phyloP scores from a whole-genome alignment of 2,113 vertebrate genomes.

The Hyperoodon ampullatus region DNA sequence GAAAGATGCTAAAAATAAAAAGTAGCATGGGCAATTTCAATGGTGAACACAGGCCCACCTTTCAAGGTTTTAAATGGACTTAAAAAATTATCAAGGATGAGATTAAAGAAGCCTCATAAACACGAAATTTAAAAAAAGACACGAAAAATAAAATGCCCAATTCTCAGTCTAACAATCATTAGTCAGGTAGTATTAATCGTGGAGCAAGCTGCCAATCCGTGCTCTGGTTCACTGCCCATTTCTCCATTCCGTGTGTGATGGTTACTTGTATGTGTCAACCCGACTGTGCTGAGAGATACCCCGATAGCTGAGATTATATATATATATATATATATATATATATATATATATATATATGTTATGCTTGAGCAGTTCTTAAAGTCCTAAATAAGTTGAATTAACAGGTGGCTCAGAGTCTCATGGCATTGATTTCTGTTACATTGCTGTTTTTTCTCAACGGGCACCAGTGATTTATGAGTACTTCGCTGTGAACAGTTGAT shows the following conservation, averaged over 20 bases:
- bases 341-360: too few species aligned
- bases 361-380: neutral
- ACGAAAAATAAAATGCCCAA: fast-evolving
- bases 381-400: neutral
- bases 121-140: neutral
- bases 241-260: too few species aligned
- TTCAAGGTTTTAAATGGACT: neutral
- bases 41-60: fast-evolving
- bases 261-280: too few species aligned
- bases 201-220: fast-evolving
- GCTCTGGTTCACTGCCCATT: fast-evolving
- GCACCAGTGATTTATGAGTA: too few species aligned
- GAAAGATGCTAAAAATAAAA: neutral
- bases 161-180: neutral
- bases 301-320: neutral
- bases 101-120: neutral
- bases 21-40: fast-evolving
- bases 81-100: neutral
- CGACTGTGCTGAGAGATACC: neutral
- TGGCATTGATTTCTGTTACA: neutral
- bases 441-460: neutral
- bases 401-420: neutral
- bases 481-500: too few species aligned
- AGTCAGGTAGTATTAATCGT: fast-evolving
- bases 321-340: too few species aligned